Percentiles rank a stretch among this genome's conserved stretches.
Evolutionary conservation across 1,140 invertebrate species (phyloP).

Genomic region (Phymastichus coffea): DNA sequence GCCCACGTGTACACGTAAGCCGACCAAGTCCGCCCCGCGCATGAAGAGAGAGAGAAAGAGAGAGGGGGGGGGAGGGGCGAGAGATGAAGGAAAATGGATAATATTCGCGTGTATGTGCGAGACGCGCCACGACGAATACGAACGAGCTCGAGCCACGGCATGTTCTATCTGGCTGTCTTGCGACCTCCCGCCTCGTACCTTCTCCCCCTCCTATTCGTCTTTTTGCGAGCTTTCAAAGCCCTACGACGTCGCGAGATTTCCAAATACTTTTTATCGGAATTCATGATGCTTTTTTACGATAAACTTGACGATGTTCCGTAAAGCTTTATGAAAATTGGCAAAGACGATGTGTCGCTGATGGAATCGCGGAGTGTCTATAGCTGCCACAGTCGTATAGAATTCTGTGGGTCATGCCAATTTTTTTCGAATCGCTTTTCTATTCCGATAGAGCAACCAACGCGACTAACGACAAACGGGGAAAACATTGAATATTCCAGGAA

Average conservation of each 20-base stretch:
- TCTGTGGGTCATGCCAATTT: too few species aligned
- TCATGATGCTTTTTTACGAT: conserved; percentile 2
- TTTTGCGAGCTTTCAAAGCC: conserved; percentile 32
- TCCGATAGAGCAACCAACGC: too few species aligned
- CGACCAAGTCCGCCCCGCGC: too few species aligned
- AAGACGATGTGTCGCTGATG: too few species aligned
- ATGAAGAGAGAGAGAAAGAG: too few species aligned
- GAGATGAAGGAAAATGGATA: conserved; percentile 31
- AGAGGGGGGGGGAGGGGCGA: too few species aligned
- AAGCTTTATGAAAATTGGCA: too few species aligned
- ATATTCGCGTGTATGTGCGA: conserved; percentile 41
- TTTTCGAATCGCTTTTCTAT: too few species aligned
- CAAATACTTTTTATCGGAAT: conserved; percentile 20
- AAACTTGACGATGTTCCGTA: neutral
- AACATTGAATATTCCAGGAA: too few species aligned
- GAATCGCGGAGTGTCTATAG: too few species aligned
- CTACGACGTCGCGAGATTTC: conserved; percentile 10
- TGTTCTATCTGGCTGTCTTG: conserved; percentile 30
- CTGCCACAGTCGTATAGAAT: too few species aligned
- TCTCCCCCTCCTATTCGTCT: conserved; percentile 13
- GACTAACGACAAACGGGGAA: too few species aligned
- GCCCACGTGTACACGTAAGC: conserved; percentile 4
- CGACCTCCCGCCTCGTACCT: neutral
- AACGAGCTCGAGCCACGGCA: conserved; percentile 26
- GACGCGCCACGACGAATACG: conserved; percentile 38